Conservation (phyloP, 2,888 invertebrate genomes). For the Masnerella sp. region DNA sequence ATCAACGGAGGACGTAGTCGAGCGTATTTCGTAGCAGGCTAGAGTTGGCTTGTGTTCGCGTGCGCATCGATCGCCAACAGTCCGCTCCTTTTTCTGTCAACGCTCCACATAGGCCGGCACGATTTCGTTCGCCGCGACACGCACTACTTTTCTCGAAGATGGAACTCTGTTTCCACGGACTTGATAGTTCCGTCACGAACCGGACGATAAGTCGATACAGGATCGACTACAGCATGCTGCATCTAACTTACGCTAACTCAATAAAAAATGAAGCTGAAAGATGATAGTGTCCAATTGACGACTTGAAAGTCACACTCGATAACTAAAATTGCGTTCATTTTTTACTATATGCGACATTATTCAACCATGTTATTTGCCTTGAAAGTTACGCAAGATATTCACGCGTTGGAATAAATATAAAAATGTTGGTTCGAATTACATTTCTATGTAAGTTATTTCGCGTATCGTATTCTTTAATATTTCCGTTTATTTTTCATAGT, state of each 20-base stretch:
- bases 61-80: slow-evolving; percentile 67
- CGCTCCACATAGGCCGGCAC: slow-evolving; percentile 41
- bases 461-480: too few species aligned
- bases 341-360: too few species aligned
- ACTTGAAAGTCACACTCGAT: slow-evolving; percentile 12
- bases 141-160: slow-evolving; percentile 68
- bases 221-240: slow-evolving; percentile 42
- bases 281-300: slow-evolving; percentile 35
- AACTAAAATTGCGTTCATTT: neutral
- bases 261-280: slow-evolving; percentile 35
- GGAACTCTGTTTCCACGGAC: slow-evolving; percentile 63
- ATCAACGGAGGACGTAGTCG: slow-evolving; percentile 60
- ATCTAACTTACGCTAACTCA: slow-evolving; percentile 37
- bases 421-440: too few species aligned
- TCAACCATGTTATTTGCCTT: too few species aligned
- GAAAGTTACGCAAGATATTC: too few species aligned
- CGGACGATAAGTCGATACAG: slow-evolving; percentile 52
- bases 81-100: slow-evolving; percentile 57
- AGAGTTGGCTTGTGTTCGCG: slow-evolving; percentile 62
- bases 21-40: slow-evolving; percentile 48
- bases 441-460: too few species aligned
- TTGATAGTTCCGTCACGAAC: slow-evolving; percentile 66
- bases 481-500: too few species aligned
- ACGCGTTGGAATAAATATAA: too few species aligned
- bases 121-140: slow-evolving; percentile 61